Conservation (phyloP, 2,113 vertebrate species). For the Vanacampus margaritifer region DNA sequence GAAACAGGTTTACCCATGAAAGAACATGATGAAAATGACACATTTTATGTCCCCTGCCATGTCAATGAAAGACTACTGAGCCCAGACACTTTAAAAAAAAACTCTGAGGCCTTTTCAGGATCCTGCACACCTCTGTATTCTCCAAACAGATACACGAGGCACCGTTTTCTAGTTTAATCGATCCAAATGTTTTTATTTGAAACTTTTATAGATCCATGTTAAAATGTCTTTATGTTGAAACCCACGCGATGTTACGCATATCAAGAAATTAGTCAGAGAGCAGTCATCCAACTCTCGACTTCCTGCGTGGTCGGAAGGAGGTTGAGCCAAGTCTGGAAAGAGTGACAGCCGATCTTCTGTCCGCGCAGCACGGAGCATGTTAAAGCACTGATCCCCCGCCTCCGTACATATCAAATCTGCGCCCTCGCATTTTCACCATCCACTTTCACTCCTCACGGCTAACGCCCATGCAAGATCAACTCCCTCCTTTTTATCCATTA, state of each 20-base stretch:
- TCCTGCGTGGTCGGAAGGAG: constrained; percentile 63
- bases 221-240: constrained; percentile 42
- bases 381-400: constrained; percentile 62
- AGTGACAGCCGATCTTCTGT: constrained; percentile 70
- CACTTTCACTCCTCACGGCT: constrained; percentile 63
- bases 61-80: constrained; percentile 48
- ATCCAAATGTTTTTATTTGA: neutral
- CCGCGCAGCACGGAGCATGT: constrained; percentile 63
- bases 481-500: constrained; percentile 71
- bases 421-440: constrained; percentile 58
- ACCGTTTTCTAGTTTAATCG: neutral
- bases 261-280: constrained; percentile 61
- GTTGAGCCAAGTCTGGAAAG: constrained; percentile 58
- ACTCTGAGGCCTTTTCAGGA: constrained; percentile 26
- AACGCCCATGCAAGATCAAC: constrained; percentile 67
- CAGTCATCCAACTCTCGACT: constrained; percentile 53
- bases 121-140: constrained; percentile 14
- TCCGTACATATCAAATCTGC: constrained; percentile 73
- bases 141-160: constrained; percentile 4
- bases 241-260: constrained; percentile 34
- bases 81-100: constrained; percentile 36
- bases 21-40: constrained; percentile 66
- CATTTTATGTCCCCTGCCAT: constrained; percentile 58
- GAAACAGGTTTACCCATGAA: constrained; percentile 61
- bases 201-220: neutral